A percentile compares a stretch with the other conserved stretches of the same genome.
Conservation (phyloP, 2,113 vertebrate genomes). For the Cebidichthys violaceus region DNA sequence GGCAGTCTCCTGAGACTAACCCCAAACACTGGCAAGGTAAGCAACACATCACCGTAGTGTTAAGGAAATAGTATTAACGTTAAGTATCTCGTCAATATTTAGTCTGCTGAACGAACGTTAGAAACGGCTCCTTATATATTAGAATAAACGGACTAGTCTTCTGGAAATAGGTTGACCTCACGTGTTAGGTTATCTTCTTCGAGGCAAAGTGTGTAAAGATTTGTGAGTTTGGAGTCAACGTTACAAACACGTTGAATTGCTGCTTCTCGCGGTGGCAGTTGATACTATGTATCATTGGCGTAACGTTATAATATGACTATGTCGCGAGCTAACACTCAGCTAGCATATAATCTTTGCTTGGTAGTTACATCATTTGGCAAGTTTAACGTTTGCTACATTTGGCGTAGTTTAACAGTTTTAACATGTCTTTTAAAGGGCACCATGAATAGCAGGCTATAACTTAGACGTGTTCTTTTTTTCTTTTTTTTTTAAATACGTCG, state of each 20-base stretch:
- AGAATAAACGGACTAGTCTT: not conserved
- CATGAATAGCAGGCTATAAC: rapidly evolving
- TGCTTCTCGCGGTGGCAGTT: not conserved
- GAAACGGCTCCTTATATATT: not conserved
- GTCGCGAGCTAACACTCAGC: not conserved
- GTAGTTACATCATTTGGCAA: not conserved
- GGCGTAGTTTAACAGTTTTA: not conserved
- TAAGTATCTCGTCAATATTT: not conserved
- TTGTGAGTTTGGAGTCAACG: not conserved
- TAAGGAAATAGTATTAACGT: not conserved
- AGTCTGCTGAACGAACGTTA: no score
- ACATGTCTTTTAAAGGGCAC: not conserved
- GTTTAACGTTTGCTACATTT: not conserved
- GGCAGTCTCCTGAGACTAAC: conserved; percentile 26
- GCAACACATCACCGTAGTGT: not conserved
- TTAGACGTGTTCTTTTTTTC: not conserved
- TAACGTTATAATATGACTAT: not conserved
- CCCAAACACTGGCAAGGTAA: conserved; percentile 43
- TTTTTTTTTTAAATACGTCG: not conserved
- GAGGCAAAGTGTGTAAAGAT: not conserved
- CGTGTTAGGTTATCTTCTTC: not conserved
- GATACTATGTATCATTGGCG: not conserved
- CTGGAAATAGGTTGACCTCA: not conserved
- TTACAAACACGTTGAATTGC: not conserved
- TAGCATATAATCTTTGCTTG: not conserved